These are phyloP conservation scores for Halichoerus grypus DNA, from an alignment of 2,113 vertebrate species.

Conservation along the genomic window DNA sequence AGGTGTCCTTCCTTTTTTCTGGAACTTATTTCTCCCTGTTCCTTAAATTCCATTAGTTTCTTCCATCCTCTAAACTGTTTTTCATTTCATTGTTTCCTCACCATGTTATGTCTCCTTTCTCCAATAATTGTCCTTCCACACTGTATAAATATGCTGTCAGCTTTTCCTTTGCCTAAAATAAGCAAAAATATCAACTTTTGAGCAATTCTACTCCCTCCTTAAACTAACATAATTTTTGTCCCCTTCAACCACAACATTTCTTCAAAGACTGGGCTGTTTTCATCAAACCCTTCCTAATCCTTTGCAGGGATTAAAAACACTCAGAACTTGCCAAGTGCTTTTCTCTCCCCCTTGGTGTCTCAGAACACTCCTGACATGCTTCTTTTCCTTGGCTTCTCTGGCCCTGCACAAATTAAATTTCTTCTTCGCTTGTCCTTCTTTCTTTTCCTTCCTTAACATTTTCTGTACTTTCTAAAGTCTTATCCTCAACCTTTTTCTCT, in stretches of 20 bases:
- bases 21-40: neutral
- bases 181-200: neutral
- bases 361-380: neutral
- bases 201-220: neutral
- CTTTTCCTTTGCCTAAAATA: neutral
- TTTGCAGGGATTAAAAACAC: neutral
- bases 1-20: neutral
- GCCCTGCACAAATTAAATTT: neutral
- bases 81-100: neutral
- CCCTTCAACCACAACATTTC: neutral
- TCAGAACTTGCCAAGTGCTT: neutral
- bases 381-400: neutral
- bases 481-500: neutral
- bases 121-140: neutral
- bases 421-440: neutral
- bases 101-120: neutral
- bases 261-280: neutral
- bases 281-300: neutral
- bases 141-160: neutral
- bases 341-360: neutral
- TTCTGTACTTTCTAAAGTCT: neutral
- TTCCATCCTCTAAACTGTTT: neutral
- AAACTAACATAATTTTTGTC: neutral
- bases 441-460: conserved; percentile 1
- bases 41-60: conserved; percentile 24